Evolutionary conservation across 2,797 vertebrate genomes (phyloP), one percentile per base, ranked within the genome.

Genomic region (Poeciliopsis presidionis): DNA sequence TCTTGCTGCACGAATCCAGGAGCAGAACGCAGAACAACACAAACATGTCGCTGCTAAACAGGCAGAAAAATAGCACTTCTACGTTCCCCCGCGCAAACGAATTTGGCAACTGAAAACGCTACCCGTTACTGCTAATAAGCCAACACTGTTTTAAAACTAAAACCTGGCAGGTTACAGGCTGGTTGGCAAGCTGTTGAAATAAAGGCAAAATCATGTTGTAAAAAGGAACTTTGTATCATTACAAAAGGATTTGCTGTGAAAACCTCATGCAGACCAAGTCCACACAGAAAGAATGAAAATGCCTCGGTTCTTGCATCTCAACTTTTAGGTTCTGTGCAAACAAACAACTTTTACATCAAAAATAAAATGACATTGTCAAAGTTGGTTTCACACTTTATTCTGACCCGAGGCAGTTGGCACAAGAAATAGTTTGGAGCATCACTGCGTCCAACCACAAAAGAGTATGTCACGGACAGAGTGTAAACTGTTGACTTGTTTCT

Each of bases 341-440:
- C 33, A 39, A 45, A n/a, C 39, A n/a, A 16, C 41, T n/a, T 70
- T n/a, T 30, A 28, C 18, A 16, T 4, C 16, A 57, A 46, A 16
- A 59, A 28, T 57, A 57, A 61, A 41, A n/a, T 7, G 8, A 30
- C 11, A 8, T 22, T 39, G 13, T 47, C 41, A 39, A 72, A 30
- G 22, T 5, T 55, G 8, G 67, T 45, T 70, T 70, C 22, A 45
- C 67, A 70, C 11, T 70, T n/a, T 28, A 6, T 6, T 70, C 12
- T n/a, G 6, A 16, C 46, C 14, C 7, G 14, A 57, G 36, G 51
- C 41, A 49, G 71, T 49, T 20, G 8, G n/a, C 14, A 36, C 9
- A 80, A 70, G 36, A 39, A 59, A 72, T 4, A n/a, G 7, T 46
- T 79, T 69, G 28, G 28, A 25, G 33, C 74, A 69, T 22, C 45